These are phyloP conservation scores for Thecocarcelia acutangulata DNA, from an alignment of 2,888 invertebrate species.

Conservation along the genomic window DNA sequence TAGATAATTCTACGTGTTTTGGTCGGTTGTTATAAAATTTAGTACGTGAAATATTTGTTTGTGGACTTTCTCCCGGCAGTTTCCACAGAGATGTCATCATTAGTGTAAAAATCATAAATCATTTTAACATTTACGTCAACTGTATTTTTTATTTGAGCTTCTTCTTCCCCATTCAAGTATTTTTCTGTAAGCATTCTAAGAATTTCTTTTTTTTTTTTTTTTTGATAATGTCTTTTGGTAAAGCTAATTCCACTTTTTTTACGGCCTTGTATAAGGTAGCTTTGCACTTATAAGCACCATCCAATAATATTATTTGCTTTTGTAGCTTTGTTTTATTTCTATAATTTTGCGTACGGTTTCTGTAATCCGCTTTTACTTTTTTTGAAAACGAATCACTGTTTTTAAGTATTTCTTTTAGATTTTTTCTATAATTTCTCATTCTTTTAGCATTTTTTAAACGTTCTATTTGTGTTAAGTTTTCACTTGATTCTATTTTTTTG, in stretches of 20 bases:
- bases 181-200: slow-evolving; percentile 28
- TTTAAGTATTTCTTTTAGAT: slow-evolving; percentile 39
- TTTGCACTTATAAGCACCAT: slow-evolving; percentile 19
- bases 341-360: slow-evolving; percentile 20
- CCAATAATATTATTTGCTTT: slow-evolving; percentile 6
- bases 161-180: slow-evolving; percentile 14
- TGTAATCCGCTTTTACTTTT: slow-evolving; percentile 28
- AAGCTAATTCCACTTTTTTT: slow-evolving; percentile 24
- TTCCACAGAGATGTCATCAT: slow-evolving; percentile 24
- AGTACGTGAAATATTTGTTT: slow-evolving; percentile 4
- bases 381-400: slow-evolving; percentile 21
- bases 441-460: slow-evolving; percentile 26
- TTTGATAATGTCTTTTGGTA: slow-evolving; percentile 26
- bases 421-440: slow-evolving; percentile 22
- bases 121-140: slow-evolving; percentile 22
- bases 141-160: slow-evolving; percentile 23
- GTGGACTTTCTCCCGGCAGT: not conserved
- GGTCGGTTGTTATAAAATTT: slow-evolving; percentile 39
- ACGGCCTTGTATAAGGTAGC: not conserved
- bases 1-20: slow-evolving; percentile 26
- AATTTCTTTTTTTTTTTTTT: slow-evolving; percentile 14
- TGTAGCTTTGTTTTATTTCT: slow-evolving; percentile 44
- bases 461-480: no score
- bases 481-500: no score
- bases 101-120: slow-evolving; percentile 18